Evolutionary conservation across 2,113 vertebrate species (phyloP).

Genomic region (Ptyas mucosa): DNA sequence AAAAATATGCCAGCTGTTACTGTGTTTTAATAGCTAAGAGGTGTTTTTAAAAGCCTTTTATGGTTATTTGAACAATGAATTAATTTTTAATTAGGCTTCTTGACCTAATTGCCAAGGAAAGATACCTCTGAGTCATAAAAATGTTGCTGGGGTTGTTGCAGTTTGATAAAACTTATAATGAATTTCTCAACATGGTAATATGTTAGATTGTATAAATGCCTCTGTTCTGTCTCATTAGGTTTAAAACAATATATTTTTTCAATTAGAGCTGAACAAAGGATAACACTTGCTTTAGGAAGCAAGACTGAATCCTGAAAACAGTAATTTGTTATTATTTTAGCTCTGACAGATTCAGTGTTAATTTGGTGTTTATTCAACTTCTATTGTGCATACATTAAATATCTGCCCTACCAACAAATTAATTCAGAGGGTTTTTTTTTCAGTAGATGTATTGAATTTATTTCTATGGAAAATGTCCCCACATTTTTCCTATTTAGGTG

Average conservation of each 20-base stretch:
- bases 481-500: background rate
- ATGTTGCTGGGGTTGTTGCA: background rate
- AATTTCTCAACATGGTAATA: conserved; percentile 41
- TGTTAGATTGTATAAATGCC: conserved; percentile 34
- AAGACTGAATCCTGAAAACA: conserved; percentile 26
- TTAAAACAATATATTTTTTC: conserved; percentile 51
- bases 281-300: conserved; percentile 45
- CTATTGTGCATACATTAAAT: background rate
- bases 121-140: conserved; percentile 52
- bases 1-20: conserved; percentile 34
- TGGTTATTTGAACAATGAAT: conserved; percentile 59
- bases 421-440: conserved; percentile 38
- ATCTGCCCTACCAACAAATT: conserved; percentile 32
- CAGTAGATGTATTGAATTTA: conserved; percentile 53
- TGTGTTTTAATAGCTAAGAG: conserved; percentile 34
- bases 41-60: conserved; percentile 31
- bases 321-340: conserved; percentile 28
- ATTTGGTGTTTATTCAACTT: conserved; percentile 33
- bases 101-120: conserved; percentile 62
- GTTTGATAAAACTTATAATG: conserved; percentile 43
- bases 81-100: conserved; percentile 67
- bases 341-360: conserved; percentile 39
- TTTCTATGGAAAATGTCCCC: conserved; percentile 50
- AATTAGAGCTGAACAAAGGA: conserved; percentile 48
- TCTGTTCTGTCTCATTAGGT: conserved; percentile 50